A percentile compares a stretch with the other conserved stretches of the same genome.
Conservation (phyloP, 2,888 invertebrate genomes). For the Lochmaea crataegi region DNA sequence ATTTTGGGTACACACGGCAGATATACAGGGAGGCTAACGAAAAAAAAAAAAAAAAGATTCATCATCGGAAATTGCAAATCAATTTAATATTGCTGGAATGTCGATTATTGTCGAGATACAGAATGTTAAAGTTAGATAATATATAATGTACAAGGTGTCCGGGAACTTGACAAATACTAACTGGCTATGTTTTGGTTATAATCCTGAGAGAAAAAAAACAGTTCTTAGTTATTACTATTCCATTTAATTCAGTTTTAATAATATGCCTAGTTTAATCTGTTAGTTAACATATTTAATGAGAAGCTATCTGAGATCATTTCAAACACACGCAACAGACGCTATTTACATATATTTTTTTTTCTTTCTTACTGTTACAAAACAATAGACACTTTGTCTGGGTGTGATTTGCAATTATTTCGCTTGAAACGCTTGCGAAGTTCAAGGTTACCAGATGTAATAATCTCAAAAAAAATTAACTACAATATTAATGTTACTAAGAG, state of each 20-base stretch:
- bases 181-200: neutral
- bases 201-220: neutral
- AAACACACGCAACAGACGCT: neutral
- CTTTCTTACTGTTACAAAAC: conserved; percentile 2
- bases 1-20: no score
- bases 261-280: neutral
- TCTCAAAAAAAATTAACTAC: neutral
- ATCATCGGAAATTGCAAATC: no score
- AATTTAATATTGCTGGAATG: no score
- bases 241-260: conserved; percentile 1
- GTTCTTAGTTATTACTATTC: neutral
- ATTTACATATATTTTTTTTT: conserved; percentile 2
- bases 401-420: conserved; percentile 21
- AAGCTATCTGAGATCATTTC: neutral
- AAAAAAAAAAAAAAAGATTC: no score
- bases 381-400: conserved; percentile 24
- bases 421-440: conserved; percentile 10
- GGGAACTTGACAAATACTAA: neutral
- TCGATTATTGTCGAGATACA: neutral
- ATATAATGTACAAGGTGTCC: neutral
- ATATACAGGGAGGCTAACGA: no score
- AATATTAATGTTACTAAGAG: conserved; percentile 1
- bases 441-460: conserved; percentile 19
- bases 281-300: conserved; percentile 2
- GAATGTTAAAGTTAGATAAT: neutral